Conservation (phyloP, 2,888 invertebrate genomes). For the Altica lythri region DNA sequence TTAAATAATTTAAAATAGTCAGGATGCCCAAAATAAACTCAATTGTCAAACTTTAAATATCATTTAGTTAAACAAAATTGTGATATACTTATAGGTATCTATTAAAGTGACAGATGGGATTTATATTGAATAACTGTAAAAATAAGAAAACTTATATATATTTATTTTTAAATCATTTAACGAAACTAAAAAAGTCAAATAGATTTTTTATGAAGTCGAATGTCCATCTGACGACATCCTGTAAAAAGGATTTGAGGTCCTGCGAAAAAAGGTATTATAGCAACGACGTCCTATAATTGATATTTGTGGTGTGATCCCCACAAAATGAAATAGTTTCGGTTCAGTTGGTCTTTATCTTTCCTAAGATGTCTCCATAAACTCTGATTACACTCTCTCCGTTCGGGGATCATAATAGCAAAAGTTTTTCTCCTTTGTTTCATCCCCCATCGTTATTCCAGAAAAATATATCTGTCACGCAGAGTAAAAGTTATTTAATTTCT, state of each 20-base stretch:
- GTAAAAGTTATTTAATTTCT: conserved; percentile 32
- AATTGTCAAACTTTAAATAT: too few relatives aligned
- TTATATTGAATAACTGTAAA: too few relatives aligned
- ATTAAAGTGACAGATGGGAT: too few relatives aligned
- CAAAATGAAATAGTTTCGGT: conserved; percentile 55
- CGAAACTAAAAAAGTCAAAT: not conserved
- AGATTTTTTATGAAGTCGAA: not conserved
- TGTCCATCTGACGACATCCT: conserved; percentile 23
- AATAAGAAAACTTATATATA: too few relatives aligned
- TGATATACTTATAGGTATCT: too few relatives aligned
- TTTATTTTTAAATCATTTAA: too few relatives aligned
- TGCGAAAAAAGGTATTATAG: conserved; percentile 44
- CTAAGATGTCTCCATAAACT: conserved; percentile 57
- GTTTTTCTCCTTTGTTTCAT: conserved; percentile 41
- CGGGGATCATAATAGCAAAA: conserved; percentile 46
- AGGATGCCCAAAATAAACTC: too few relatives aligned
- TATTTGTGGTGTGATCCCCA: conserved; percentile 53
- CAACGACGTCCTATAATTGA: conserved; percentile 54
- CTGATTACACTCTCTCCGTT: conserved; percentile 49
- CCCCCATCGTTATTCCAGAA: conserved; percentile 33
- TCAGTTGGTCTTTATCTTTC: conserved; percentile 55
- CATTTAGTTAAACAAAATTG: too few relatives aligned
- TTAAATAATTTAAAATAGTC: too few relatives aligned
- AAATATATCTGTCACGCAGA: conserved; percentile 32
- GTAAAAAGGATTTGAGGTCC: conserved; percentile 40